Conservation (phyloP, 2,888 invertebrate species). For the Autographa pulchrina region DNA sequence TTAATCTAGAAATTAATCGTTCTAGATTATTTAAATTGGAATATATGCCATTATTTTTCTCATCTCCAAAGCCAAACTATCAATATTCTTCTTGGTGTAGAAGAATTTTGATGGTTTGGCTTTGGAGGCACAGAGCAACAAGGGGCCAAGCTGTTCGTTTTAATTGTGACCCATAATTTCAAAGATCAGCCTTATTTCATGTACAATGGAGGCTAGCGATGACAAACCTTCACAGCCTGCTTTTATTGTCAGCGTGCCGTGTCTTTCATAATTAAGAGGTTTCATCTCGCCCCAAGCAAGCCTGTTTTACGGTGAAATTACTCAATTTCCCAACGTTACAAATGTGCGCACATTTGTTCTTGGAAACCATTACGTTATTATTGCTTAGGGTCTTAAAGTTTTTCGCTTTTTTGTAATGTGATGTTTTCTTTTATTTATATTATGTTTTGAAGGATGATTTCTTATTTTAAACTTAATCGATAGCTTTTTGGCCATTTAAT, state of each 20-base stretch:
- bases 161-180: constrained; percentile 35
- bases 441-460: constrained; percentile 18
- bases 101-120: too few species aligned
- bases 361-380: constrained; percentile 25
- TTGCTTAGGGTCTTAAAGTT: constrained; percentile 16
- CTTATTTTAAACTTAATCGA: constrained; percentile 32
- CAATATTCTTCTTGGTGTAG: too few species aligned
- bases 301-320: constrained; percentile 53
- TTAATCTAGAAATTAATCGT: too few species aligned
- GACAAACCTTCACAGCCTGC: constrained; percentile 46
- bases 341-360: constrained; percentile 45
- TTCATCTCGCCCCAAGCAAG: constrained; percentile 53
- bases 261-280: constrained; percentile 68
- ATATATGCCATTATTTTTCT: background rate
- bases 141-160: constrained; percentile 28
- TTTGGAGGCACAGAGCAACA: constrained; percentile 3
- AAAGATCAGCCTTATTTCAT: constrained; percentile 36
- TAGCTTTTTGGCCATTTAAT: too few species aligned
- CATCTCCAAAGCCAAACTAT: background rate
- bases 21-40: too few species aligned
- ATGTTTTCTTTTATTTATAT: constrained; percentile 22
- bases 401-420: constrained; percentile 3
- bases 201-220: constrained; percentile 30
- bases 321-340: constrained; percentile 54
- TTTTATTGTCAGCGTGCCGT: constrained; percentile 51